Percentiles rank a stretch among this genome's conserved stretches.
Conservation (phyloP, 2,113 vertebrate species). For the Anolis sagrei region DNA sequence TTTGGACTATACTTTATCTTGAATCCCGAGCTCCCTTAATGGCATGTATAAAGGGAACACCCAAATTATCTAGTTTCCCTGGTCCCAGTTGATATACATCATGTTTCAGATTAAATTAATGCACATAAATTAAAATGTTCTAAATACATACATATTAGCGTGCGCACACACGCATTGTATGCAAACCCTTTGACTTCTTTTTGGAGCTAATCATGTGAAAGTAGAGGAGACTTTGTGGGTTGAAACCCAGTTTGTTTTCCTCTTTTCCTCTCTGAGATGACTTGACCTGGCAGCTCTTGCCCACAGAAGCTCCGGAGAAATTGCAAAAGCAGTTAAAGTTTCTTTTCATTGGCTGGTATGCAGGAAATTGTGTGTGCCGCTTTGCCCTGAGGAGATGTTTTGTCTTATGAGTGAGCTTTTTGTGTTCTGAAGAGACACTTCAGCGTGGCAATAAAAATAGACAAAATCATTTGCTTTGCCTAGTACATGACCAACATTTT, state of each 20-base stretch:
- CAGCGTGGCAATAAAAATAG: not conserved
- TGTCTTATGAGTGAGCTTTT: not conserved
- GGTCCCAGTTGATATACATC: no score
- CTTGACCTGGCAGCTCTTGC: conserved; percentile 1
- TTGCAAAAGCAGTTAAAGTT: not conserved
- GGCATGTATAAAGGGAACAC: no score
- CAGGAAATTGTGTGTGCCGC: not conserved
- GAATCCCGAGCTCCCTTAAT: no score
- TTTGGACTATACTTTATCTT: no score
- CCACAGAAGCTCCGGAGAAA: not conserved
- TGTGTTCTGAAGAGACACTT: not conserved
- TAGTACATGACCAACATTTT: not conserved
- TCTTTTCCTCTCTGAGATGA: not conserved
- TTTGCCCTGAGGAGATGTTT: not conserved
- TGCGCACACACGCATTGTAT: not conserved
- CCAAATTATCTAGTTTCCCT: no score
- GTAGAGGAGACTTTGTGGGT: not conserved
- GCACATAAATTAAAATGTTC: not conserved
- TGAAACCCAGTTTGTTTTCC: not conserved
- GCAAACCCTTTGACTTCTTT: not conserved
- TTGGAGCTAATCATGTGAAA: not conserved
- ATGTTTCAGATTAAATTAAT: not conserved
- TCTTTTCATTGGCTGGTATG: not conserved
- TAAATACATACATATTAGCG: not conserved
- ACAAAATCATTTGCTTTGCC: not conserved